Evolutionary conservation across 2,113 vertebrate species (phyloP).

Genomic region (Lophochroa leadbeateri): DNA sequence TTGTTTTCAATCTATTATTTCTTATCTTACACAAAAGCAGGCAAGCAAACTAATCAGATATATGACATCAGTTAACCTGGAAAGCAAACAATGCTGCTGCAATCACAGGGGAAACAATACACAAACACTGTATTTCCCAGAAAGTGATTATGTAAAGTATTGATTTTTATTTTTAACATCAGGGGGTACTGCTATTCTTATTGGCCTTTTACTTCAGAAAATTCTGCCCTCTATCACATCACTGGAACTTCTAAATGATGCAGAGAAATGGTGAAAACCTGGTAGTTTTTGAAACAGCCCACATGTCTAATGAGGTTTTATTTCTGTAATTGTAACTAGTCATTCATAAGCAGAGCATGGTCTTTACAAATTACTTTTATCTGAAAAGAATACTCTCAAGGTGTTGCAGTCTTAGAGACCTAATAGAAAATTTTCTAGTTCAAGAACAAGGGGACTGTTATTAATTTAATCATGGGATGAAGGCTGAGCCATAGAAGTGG

Average conservation of each 20-base stretch:
- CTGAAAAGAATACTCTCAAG: neutral
- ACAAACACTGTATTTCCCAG: neutral
- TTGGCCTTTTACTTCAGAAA: neutral
- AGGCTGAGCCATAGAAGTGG: neutral
- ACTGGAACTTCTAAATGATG: neutral
- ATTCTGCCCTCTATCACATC: neutral
- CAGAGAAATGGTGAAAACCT: neutral
- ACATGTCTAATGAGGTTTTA: neutral
- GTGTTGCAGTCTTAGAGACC: neutral
- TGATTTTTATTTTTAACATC: neutral
- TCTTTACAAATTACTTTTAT: neutral
- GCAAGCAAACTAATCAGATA: neutral
- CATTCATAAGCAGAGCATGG: neutral
- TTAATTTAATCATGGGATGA: neutral
- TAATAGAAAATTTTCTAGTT: neutral
- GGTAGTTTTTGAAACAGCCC: neutral
- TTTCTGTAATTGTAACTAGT: neutral
- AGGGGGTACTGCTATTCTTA: neutral
- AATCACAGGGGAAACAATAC: neutral
- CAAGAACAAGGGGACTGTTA: neutral
- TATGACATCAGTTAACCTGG: neutral
- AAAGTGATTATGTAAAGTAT: neutral
- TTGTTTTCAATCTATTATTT: slow-evolving; percentile 6
- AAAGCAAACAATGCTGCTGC: neutral
- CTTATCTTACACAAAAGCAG: neutral